Evolutionary conservation across 2,888 invertebrate genomes (phyloP).

Genomic region (Ariolimax columbianus): DNA sequence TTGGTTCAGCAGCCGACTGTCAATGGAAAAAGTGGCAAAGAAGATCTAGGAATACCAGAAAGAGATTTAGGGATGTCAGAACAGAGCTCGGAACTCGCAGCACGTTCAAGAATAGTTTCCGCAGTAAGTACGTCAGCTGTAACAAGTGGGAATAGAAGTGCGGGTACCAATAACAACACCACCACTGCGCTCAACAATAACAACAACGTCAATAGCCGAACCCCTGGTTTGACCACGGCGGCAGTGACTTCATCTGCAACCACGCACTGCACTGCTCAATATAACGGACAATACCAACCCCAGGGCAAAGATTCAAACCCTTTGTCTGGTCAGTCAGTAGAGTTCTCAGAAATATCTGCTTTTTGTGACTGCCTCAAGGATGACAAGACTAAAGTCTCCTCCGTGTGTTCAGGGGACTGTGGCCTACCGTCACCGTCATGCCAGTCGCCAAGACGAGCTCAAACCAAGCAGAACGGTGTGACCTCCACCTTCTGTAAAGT

Average conservation of each 20-base stretch:
- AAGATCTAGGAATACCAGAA: constrained; percentile 34
- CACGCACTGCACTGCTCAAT: constrained; percentile 47
- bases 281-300: constrained; percentile 44
- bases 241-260: neutral
- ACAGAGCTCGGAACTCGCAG: neutral
- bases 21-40: constrained; percentile 28
- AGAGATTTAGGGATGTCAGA: neutral
- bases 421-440: constrained; percentile 44
- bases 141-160: neutral
- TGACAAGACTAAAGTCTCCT: constrained; percentile 45
- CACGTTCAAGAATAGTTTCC: constrained; percentile 7
- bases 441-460: constrained; percentile 56
- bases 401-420: constrained; percentile 38
- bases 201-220: constrained; percentile 20
- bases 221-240: constrained; percentile 10
- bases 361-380: constrained; percentile 53
- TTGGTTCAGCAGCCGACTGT: neutral
- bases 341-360: constrained; percentile 60
- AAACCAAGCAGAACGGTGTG: constrained; percentile 68
- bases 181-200: constrained; percentile 19
- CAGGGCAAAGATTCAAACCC: constrained; percentile 45
- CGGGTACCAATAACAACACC: constrained; percentile 20
- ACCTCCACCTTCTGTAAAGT: constrained; percentile 59
- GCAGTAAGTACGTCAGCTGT: neutral
- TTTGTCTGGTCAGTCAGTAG: constrained; percentile 51